phyloP scores from a whole-genome alignment of 2,797 vertebrate species.

The Rhinella marina region DNA sequence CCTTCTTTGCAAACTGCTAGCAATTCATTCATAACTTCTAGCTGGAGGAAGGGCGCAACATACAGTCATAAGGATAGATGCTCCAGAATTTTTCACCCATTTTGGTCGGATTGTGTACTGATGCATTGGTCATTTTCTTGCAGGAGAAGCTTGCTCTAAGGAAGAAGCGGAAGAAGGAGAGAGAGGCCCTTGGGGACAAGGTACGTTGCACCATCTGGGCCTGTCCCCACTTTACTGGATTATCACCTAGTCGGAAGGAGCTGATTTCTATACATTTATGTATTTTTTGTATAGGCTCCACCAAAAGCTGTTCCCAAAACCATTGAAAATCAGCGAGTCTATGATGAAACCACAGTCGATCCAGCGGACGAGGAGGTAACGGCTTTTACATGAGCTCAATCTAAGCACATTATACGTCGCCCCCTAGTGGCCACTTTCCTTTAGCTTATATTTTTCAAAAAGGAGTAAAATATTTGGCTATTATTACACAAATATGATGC shows the following conservation, averaged over 20 bases:
- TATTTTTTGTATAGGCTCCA: conserved; percentile 80
- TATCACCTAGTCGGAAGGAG: too few species aligned
- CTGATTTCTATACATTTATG: background rate
- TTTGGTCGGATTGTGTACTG: background rate
- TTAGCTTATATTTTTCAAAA: too few species aligned
- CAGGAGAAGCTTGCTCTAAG: conserved; percentile 88
- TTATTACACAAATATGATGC: too few species aligned
- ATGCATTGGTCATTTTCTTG: conserved; percentile 42
- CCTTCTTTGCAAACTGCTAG: too few species aligned
- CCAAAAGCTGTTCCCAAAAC: conserved; percentile 95
- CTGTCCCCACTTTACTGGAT: too few species aligned
- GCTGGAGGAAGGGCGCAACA: too few species aligned
- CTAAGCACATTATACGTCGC: background rate
- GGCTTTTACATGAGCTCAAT: background rate
- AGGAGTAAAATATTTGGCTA: too few species aligned
- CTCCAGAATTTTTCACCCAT: too few species aligned
- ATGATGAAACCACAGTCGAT: conserved; percentile 93
- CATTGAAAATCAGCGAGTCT: conserved; percentile 95
- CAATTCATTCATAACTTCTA: too few species aligned
- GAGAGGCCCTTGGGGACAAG: conserved; percentile 91
- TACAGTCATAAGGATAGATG: too few species aligned
- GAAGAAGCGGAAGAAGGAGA: conserved; percentile 90
- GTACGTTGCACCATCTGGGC: conserved; percentile 68
- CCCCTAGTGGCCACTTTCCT: too few species aligned
- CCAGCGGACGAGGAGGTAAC: conserved; percentile 94